Evolutionary conservation across 2,113 vertebrate genomes (phyloP), one percentile per base, ranked within the genome.

Genomic region (Sander lucioperca): DNA sequence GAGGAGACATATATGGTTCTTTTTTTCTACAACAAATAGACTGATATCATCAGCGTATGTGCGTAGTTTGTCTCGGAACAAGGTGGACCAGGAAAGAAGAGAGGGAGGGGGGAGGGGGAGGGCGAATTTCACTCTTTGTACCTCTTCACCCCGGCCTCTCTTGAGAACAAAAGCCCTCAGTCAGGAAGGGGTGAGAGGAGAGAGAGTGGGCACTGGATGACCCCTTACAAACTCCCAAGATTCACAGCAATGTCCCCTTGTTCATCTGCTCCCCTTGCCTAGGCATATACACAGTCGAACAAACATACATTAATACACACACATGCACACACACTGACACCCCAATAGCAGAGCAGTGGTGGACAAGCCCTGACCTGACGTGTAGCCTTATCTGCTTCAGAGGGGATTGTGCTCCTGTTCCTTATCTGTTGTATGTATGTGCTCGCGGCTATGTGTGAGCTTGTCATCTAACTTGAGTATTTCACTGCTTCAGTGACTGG

Each of bases 371-470:
- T 94, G 95, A 94, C 94, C 93, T 95, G 96, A 96, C 94, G 95
- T 97, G 94, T 96, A 97, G 97, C 97, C 97, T 98, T 97, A 98
- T 95, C 95, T 90, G 94, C 92, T 92, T 93, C 83, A 82, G 85
- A 92, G 81, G 88, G 90, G 86, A 76, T 80, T 68, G 80, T 91
- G 57, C 89, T 81, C 81, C 67, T 91, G 83, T 94, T 96, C 95
- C 94, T 95, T 96, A 80, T 85, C 80, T 85, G 89, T 87, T 74
- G 74, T 92, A 71, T 82, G 89, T 90, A 69, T 78, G 84, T 90
- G 86, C 88, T 88, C 79, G 74, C 80, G 21, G 89, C 88, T 83
- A 73, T 73, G 62, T 79, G 82, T 87, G 86, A 92, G 88, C 89
- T 90, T 67, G 85, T 93, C 88, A 84, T 89, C 80, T 65, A 88